Percentiles rank a stretch among this genome's conserved stretches.
Evolutionary conservation across 2,888 invertebrate genomes (phyloP).

Genomic region (Drosophila conformis): DNA sequence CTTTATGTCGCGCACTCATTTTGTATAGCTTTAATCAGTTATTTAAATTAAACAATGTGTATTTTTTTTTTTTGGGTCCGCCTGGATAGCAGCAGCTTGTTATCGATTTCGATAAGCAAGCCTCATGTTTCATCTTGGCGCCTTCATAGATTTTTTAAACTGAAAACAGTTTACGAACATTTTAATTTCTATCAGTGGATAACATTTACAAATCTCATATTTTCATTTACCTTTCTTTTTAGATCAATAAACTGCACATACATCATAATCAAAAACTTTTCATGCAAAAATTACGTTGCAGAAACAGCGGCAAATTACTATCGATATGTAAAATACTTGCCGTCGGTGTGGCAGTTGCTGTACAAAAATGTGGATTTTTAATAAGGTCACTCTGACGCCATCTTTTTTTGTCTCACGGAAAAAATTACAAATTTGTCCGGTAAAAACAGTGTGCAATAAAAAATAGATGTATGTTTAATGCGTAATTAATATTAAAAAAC

Average conservation of each 20-base stretch:
- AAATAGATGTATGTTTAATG: slow-evolving; percentile 46
- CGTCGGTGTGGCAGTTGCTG: slow-evolving; percentile 25
- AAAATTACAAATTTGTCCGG: slow-evolving; percentile 70
- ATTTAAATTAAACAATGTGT: not conserved
- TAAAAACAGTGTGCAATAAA: slow-evolving; percentile 61
- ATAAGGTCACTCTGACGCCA: slow-evolving; percentile 61
- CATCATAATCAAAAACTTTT: not conserved
- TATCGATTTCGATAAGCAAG: slow-evolving; percentile 18
- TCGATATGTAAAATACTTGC: slow-evolving; percentile 22
- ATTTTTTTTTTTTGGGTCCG: not conserved
- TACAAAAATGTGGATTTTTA: slow-evolving; percentile 37
- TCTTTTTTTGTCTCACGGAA: slow-evolving; percentile 56
- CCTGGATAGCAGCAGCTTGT: not conserved
- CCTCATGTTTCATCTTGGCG: slow-evolving; percentile 14
- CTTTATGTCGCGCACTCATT: slow-evolving; percentile 76
- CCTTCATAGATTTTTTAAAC: not conserved
- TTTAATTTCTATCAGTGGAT: not conserved
- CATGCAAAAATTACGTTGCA: not conserved
- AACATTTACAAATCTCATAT: too few relatives aligned
- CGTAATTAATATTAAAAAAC: slow-evolving; percentile 14
- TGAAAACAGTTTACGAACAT: not conserved
- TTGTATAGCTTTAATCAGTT: not conserved
- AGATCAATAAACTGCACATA: not conserved
- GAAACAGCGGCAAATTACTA: not conserved
- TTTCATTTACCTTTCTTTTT: not conserved